Evolutionary conservation across 2,888 invertebrate genomes (phyloP).

Genomic region (Acrobasis repandana): DNA sequence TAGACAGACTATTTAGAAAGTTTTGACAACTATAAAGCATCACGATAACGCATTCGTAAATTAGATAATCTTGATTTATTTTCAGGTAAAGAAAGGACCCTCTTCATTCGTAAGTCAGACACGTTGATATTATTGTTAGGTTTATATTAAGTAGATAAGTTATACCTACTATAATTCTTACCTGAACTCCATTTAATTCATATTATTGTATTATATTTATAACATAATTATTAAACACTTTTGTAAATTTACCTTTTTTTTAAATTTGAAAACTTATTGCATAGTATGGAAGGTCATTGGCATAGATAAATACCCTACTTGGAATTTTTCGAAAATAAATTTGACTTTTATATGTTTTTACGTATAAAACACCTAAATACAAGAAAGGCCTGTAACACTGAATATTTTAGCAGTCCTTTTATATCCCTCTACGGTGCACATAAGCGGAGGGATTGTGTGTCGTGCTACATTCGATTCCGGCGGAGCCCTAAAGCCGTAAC

Average conservation of each 20-base stretch:
- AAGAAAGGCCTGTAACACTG: neutral
- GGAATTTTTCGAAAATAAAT: no score
- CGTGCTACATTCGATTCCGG: neutral
- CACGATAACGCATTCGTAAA: neutral
- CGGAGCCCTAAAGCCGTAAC: conserved; percentile 12
- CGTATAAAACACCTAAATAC: neutral
- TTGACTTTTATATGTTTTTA: neutral
- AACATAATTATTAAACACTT: no score
- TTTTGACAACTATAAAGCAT: neutral
- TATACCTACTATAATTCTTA: neutral
- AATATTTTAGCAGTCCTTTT: conserved; percentile 12
- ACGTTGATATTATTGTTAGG: neutral
- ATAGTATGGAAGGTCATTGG: no score
- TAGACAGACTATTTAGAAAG: neutral
- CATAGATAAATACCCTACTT: no score
- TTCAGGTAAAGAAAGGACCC: neutral
- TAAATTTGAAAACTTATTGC: no score
- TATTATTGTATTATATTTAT: no score
- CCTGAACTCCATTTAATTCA: no score
- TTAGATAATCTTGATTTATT: neutral
- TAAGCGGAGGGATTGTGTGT: conserved; percentile 11
- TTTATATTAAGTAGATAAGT: neutral
- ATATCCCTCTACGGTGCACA: neutral
- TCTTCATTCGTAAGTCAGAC: neutral
- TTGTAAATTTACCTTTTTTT: no score